Percentiles rank a stretch among this genome's conserved stretches.
phyloP scores from a whole-genome alignment of 1,140 invertebrate genomes.

The Globodera rostochiensis region DNA sequence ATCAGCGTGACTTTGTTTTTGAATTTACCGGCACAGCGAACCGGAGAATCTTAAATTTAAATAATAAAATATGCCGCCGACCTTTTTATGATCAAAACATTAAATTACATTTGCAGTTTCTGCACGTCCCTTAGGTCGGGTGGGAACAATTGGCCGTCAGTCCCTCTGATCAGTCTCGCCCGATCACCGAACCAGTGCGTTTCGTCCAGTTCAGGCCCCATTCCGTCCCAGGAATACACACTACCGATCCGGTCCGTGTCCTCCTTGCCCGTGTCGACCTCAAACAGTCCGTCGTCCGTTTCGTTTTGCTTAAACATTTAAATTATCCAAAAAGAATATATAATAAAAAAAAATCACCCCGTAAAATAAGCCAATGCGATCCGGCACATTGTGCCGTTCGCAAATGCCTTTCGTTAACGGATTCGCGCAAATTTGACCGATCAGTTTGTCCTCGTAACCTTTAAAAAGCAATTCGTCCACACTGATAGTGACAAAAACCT shows the following conservation, averaged over 20 bases:
- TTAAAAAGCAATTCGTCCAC: slow-evolving; percentile 57
- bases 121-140: slow-evolving; percentile 40
- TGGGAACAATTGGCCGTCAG: slow-evolving; percentile 60
- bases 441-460: slow-evolving; percentile 58
- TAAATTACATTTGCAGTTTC: slow-evolving; percentile 32
- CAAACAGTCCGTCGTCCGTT: slow-evolving; percentile 53
- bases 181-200: slow-evolving; percentile 47
- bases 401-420: slow-evolving; percentile 24
- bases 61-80: not conserved
- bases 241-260: slow-evolving; percentile 40
- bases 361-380: slow-evolving; percentile 57
- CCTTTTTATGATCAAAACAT: not conserved
- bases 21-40: slow-evolving; percentile 52
- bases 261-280: slow-evolving; percentile 52
- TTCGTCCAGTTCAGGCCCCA: slow-evolving; percentile 23
- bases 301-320: slow-evolving; percentile 29
- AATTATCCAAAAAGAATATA: not conserved
- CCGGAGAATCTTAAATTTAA: slow-evolving; percentile 48
- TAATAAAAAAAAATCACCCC: slow-evolving; percentile 36
- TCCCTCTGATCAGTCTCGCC: slow-evolving; percentile 59
- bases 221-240: slow-evolving; percentile 36
- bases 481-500: not conserved
- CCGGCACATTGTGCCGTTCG: not conserved
- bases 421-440: slow-evolving; percentile 45
- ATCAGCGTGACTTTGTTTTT: slow-evolving; percentile 4